These are phyloP conservation scores for Halocynthia roretzi DNA, from an alignment of 23 tunicate species.

Conservation along the genomic window DNA sequence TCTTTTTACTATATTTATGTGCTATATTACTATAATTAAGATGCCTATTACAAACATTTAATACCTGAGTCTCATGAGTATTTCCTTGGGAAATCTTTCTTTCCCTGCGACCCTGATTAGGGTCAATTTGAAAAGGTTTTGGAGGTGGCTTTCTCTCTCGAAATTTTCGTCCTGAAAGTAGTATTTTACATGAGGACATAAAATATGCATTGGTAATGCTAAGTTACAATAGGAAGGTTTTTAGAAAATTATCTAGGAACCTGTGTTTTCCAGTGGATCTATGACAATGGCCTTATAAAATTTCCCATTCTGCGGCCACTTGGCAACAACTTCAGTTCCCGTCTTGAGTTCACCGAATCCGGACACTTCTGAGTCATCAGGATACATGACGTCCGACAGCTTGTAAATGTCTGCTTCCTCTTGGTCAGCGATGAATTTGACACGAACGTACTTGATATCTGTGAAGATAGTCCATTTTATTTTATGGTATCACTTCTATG, in stretches of 20 bases:
- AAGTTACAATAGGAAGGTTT: not conserved
- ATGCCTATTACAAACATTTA: too few species aligned
- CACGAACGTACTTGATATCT: conserved; percentile 44
- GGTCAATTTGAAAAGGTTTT: conserved; percentile 72
- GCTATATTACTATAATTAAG: too few species aligned
- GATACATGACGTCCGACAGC: conserved; percentile 71
- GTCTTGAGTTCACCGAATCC: conserved; percentile 73
- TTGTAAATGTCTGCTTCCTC: conserved; percentile 90
- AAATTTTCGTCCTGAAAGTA: conserved; percentile 55
- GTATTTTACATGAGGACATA: not conserved
- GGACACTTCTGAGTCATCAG: conserved; percentile 74
- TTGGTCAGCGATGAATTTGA: conserved; percentile 74
- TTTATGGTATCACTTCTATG: too few species aligned
- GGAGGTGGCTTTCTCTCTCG: conserved; percentile 87
- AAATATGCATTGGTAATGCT: not conserved
- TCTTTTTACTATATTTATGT: too few species aligned
- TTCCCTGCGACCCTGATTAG: conserved; percentile 24
- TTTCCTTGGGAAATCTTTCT: conserved; percentile 11
- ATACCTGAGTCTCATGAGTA: too few species aligned
- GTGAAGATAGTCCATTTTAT: not conserved
- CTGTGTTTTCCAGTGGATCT: conserved; percentile 82
- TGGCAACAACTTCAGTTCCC: conserved; percentile 75
- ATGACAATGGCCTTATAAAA: conserved; percentile 74
- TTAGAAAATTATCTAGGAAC: conserved; percentile 15
- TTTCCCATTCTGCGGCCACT: conserved; percentile 92